Conservation (phyloP, 2,113 vertebrate genomes). For the Eulacestoma nigropectus region DNA sequence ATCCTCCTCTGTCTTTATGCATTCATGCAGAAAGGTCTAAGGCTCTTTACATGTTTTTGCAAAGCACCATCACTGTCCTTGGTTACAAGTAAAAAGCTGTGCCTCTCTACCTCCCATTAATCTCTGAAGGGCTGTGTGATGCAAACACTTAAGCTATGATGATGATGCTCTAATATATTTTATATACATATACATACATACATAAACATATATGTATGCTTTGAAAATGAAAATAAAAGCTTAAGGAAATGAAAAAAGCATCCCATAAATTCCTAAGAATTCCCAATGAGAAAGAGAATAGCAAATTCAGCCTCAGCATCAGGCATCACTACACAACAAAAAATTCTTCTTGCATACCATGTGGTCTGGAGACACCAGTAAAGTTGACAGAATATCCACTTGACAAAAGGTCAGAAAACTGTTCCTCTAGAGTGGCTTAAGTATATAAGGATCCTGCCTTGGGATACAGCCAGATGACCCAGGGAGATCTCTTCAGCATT, state of each 20-base stretch:
- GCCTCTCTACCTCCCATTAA: neutral
- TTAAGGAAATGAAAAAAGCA: neutral
- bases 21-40: neutral
- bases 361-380: neutral
- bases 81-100: neutral
- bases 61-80: neutral
- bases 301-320: neutral
- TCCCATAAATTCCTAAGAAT: neutral
- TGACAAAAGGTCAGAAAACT: neutral
- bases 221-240: neutral
- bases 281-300: neutral
- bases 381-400: neutral
- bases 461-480: neutral
- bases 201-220: neutral
- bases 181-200: neutral
- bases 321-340: neutral
- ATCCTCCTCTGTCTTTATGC: neutral
- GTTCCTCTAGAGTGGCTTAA: neutral
- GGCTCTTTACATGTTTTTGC: neutral
- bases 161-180: neutral
- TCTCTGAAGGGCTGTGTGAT: neutral
- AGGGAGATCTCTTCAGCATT: neutral
- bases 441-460: neutral
- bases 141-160: neutral
- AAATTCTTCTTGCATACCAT: neutral